Evolutionary conservation across 2,888 invertebrate genomes (phyloP).

Genomic region (Apodemia duryi): DNA sequence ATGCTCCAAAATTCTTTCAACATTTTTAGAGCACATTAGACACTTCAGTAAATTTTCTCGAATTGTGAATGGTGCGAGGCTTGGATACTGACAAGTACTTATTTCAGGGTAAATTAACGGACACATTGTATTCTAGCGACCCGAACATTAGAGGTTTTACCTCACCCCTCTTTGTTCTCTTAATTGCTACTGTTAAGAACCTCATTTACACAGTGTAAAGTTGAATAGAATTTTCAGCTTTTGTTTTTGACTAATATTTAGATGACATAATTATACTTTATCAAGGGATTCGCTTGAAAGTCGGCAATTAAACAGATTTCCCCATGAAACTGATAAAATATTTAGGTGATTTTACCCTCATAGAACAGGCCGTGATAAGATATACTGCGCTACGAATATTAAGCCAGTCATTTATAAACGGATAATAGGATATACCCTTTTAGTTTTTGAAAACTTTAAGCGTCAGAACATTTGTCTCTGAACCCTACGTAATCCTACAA

Average conservation of each 20-base stretch:
- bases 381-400: not conserved
- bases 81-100: conserved; percentile 27
- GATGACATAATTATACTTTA: conserved; percentile 24
- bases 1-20: not conserved
- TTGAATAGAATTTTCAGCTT: conserved; percentile 36
- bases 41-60: conserved; percentile 11
- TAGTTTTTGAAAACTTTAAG: conserved; percentile 6
- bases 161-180: conserved; percentile 46
- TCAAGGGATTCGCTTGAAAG: not conserved
- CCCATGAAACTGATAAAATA: not conserved
- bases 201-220: conserved; percentile 41
- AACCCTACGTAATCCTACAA: not conserved
- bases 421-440: not conserved
- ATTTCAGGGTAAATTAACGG: conserved; percentile 36
- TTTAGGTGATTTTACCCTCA: not conserved
- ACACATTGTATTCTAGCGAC: conserved; percentile 40
- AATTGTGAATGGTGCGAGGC: conserved; percentile 15
- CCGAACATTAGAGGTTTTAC: conserved; percentile 46
- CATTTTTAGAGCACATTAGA: conserved; percentile 7
- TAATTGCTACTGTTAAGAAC: conserved; percentile 53
- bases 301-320: not conserved
- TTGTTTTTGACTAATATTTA: conserved; percentile 28
- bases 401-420: conserved; percentile 3
- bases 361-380: not conserved
- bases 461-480: conserved; percentile 2